Conservation (phyloP, 2,113 vertebrate genomes). For the Pterocles gutturalis region DNA sequence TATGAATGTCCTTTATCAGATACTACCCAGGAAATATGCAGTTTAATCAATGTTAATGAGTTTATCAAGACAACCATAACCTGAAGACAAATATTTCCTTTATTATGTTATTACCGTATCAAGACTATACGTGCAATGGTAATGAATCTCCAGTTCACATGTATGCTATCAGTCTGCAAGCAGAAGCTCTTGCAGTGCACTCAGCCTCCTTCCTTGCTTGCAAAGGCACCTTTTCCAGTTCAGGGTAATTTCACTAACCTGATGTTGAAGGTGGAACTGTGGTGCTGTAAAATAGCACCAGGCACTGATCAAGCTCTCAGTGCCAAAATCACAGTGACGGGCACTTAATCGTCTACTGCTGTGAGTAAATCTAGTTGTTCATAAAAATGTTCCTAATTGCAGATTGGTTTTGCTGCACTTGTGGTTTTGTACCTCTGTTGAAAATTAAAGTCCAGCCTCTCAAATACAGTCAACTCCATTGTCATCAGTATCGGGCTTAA, state of each 20-base stretch:
- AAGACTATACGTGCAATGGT: not conserved
- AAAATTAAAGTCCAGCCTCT: not conserved
- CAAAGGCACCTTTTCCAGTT: not conserved
- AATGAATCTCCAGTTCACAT: not conserved
- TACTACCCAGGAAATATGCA: not conserved
- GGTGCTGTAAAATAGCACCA: not conserved
- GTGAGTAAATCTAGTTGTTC: not conserved
- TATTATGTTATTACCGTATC: not conserved
- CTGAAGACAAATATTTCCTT: not conserved
- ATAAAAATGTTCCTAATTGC: not conserved
- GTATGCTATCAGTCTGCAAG: not conserved
- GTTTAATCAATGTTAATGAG: not conserved
- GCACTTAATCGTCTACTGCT: not conserved
- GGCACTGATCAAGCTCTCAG: not conserved
- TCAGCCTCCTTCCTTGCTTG: not conserved
- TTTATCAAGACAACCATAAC: not conserved
- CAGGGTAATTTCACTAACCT: not conserved
- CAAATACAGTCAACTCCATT: not conserved
- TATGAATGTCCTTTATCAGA: not conserved
- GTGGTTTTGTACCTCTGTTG: not conserved
- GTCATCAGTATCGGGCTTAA: not conserved
- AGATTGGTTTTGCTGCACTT: not conserved
- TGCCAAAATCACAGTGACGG: not conserved
- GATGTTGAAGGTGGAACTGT: not conserved
- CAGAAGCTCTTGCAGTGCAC: not conserved